phyloP scores from a whole-genome alignment of 23 tunicate genomes.

The Corella eumyota region DNA sequence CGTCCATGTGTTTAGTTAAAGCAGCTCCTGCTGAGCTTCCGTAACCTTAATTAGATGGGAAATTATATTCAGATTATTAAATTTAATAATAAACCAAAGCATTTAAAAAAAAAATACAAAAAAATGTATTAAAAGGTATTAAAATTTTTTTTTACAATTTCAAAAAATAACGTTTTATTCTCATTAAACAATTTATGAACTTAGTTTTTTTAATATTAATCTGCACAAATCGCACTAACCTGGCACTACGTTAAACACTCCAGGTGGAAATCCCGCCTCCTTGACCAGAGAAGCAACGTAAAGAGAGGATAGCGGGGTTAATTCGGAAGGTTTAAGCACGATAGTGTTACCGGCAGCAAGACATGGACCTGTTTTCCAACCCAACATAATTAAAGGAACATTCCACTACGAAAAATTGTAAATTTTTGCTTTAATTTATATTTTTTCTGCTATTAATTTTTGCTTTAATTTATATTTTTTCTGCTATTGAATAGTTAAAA shows the following conservation, averaged over 20 bases:
- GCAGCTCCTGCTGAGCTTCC: constrained; percentile 75
- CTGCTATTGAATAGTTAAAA: not conserved
- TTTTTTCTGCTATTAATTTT: not conserved
- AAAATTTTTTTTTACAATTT: no score
- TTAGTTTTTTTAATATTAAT: not conserved
- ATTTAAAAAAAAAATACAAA: no score
- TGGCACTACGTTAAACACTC: constrained; percentile 88
- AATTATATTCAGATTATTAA: no score
- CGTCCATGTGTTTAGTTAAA: constrained; percentile 57
- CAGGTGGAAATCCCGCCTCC: constrained; percentile 94
- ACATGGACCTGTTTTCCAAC: constrained; percentile 90
- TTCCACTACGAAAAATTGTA: constrained; percentile 73
- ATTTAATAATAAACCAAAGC: no score
- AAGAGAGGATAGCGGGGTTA: constrained; percentile 79
- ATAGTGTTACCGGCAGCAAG: constrained; percentile 80
- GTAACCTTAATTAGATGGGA: constrained; percentile 23
- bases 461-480: not conserved
- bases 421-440: not conserved
- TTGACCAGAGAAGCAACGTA: constrained; percentile 61
- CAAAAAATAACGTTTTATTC: no score
- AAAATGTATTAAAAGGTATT: no score
- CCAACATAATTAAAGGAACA: constrained; percentile 74
- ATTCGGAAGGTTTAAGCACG: constrained; percentile 89
- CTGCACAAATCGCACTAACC: constrained; percentile 14
- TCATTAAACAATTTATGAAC: no score